Evolutionary conservation across 2,888 invertebrate species (phyloP).

Genomic region (Gisinianus flammeolus): DNA sequence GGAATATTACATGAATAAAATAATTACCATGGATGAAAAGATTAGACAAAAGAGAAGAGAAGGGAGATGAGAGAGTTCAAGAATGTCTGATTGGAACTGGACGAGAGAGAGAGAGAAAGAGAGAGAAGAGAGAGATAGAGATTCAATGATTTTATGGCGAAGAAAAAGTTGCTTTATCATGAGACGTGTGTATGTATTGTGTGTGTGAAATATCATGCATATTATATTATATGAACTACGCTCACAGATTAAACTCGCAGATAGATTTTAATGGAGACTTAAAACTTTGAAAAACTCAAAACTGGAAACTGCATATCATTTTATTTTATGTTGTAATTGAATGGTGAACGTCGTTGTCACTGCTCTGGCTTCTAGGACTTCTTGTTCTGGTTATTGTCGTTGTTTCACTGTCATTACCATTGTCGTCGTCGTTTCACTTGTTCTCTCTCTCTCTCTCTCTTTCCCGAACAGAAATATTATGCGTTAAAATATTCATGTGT

Average conservation of each 20-base stretch:
- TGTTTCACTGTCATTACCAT: too few relatives aligned
- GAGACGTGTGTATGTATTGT: not conserved
- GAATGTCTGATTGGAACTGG: not conserved
- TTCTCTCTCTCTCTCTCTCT: too few relatives aligned
- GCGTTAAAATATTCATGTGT: too few relatives aligned
- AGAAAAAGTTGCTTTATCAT: constrained; percentile 11
- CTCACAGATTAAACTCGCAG: not conserved
- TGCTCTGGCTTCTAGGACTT: too few relatives aligned
- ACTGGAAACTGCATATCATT: not conserved
- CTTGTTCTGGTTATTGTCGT: too few relatives aligned
- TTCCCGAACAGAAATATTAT: too few relatives aligned
- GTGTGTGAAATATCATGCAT: not conserved
- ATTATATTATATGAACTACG: not conserved
- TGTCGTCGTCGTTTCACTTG: too few relatives aligned
- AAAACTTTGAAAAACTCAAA: not conserved
- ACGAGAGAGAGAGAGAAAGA: not conserved
- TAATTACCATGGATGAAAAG: not conserved
- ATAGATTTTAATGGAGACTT: not conserved
- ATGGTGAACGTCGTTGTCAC: not conserved
- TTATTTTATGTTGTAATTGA: not conserved
- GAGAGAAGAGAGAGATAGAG: not conserved
- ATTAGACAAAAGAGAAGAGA: not conserved
- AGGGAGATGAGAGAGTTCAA: not conserved
- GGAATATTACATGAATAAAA: too few relatives aligned
- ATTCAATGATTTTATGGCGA: not conserved